Base-by-base conservation (phyloP, 2,888 invertebrate species). In the Diaperis boleti region DNA sequence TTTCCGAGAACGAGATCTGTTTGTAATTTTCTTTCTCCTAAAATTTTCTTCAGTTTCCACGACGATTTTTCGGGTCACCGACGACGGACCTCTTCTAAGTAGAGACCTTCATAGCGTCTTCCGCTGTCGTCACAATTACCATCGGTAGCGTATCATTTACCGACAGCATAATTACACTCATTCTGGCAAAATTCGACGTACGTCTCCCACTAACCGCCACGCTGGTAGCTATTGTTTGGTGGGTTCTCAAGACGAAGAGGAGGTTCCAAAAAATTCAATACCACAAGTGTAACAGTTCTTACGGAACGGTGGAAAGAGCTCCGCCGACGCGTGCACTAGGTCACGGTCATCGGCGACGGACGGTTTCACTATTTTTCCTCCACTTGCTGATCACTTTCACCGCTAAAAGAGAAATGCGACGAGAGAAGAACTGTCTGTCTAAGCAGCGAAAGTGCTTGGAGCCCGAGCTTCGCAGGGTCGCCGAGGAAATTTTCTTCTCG, bases 351-450 rank as follows among this genome's bases (percentile, higher is more conserved):
- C n/a, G n/a, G n/a, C n/a, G 59, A 66, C 63, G 62, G 70, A 69
- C 62, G 70, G 70, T 73, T 74, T 73, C 73, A 74, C 74, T 74
- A 67, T 72, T 72, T 71, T 72, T 72, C 72, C 69, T 59, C 49
- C n/a, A n/a, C n/a, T 67, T 67, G 67, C 70, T 65, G 69, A 69
- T 64, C 68, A 72, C 74, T 74, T 72, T 73, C 72, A 71, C 72
- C 71, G 59, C 31, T 45, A 62, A 55, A 63, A 62, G 71, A 65
- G 70, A 72, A 69, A 72, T 67, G 69, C 59, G 63, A 62, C 63
- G 65, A 64, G 69, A 68, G 67, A 71, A 17, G 49, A 57, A 45
- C 14, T 26, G 37, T 14, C 20, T 18, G 22, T 35, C 20, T 18
- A 17, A 31, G 44, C 33, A 56, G 17, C 45, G 56, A 56, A 56